A percentile compares a stretch with the other conserved stretches of the same genome.
Conservation (phyloP, 1,140 invertebrate genomes). For the Drosophila punjabiensis region DNA sequence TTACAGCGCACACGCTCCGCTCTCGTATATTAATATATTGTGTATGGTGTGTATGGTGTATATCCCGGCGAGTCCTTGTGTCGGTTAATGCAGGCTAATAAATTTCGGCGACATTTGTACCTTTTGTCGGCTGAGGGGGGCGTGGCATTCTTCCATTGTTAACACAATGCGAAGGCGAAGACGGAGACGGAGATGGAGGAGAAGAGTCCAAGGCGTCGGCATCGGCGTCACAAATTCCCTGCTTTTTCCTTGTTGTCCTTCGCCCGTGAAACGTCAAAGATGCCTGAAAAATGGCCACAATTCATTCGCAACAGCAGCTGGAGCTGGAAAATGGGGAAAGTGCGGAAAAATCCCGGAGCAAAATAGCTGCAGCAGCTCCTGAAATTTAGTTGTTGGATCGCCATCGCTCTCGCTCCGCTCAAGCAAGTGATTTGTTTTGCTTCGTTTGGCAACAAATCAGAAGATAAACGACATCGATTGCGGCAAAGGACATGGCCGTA, state of each 20-base stretch:
- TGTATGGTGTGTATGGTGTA: slow-evolving; percentile 16
- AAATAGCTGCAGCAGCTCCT: slow-evolving; percentile 43
- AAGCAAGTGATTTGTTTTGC: slow-evolving; percentile 81
- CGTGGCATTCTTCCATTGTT: slow-evolving; percentile 64
- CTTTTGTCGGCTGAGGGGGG: slow-evolving; percentile 57
- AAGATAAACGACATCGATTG: slow-evolving; percentile 83
- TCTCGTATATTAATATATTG: slow-evolving; percentile 43
- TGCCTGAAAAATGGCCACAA: slow-evolving; percentile 80
- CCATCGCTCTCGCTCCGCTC: slow-evolving; percentile 45
- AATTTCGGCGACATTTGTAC: slow-evolving; percentile 80
- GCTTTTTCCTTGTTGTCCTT: slow-evolving; percentile 55
- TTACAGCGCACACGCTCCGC: slow-evolving; percentile 31
- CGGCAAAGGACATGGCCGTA: slow-evolving; percentile 68
- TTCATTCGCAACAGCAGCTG: slow-evolving; percentile 71
- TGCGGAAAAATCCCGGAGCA: slow-evolving; percentile 55
- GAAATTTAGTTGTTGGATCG: slow-evolving; percentile 57
- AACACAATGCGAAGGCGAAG: slow-evolving; percentile 58
- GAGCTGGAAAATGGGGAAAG: slow-evolving; percentile 4
- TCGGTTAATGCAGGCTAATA: slow-evolving; percentile 77
- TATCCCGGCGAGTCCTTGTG: slow-evolving; percentile 45
- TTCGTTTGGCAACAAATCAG: slow-evolving; percentile 83
- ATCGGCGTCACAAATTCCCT: slow-evolving; percentile 56
- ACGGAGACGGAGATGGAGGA: background rate
- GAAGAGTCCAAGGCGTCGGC: background rate
- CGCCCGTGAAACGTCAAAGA: slow-evolving; percentile 54